Base-by-base conservation (phyloP, 1,140 invertebrate genomes). In the Leptopilina boulardi region DNA sequence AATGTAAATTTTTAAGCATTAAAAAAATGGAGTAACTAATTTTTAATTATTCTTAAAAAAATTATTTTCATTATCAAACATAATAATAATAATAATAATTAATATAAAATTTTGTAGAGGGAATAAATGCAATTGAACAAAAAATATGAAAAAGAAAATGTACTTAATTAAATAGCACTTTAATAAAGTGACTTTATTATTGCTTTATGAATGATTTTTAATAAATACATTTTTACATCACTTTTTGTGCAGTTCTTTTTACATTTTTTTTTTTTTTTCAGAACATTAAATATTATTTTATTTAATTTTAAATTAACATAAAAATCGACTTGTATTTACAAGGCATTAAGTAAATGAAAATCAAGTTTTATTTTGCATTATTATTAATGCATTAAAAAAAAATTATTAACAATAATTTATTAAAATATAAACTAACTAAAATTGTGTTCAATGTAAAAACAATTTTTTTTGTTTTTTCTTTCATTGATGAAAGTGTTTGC, bases 151-250 rank as follows among this genome's bases (percentile, higher is more conserved):
- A 66, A 30, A 23, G 21, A 4, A n/a, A 66, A 30, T 30, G 59
- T 66, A 66, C 59, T 66, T 66, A 66, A 66, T 66, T 2, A 23
- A 66, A n/a, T n/a, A 66, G 59, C 23, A 66, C 59, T 66, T 66
- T 30, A 30, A 30, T 34, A 66, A 66, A 66, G 23, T 66, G 23
- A 66, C 9, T 66, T 66, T 30, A 66, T 59, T 59, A 21, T 38
- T 15, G 26, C 59, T 30, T 26, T 15, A 26, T n/a, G 11, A 66
- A n/a, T 23, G 26, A 23, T 30, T 66, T 15, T 26, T 66, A 66
- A 66, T 66, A 66, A 66, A 66, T 66, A 66, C n/a, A 66, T 30
- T 66, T 66, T 26, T 66, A 66, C 59, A 66, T 66, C 26, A 13
- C 23, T 66, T 66, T 66, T 30, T 34, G 59, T 30, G 59, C 26